These are phyloP conservation scores for Lutraria lutraria DNA, from an alignment of 2,888 invertebrate species.

Conservation along the genomic window DNA sequence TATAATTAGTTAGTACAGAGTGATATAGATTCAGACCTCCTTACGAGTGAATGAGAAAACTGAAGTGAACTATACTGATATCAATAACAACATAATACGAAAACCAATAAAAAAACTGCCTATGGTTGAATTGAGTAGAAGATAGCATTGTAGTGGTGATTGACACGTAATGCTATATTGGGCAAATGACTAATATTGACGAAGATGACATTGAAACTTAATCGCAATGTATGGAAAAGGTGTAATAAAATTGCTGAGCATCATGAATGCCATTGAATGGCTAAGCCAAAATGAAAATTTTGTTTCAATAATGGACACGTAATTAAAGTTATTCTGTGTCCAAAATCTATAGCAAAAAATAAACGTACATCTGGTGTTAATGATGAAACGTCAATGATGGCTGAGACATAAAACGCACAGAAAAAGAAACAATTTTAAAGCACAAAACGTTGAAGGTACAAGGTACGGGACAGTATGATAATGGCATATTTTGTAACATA, in stretches of 20 bases:
- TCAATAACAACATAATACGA: not conserved
- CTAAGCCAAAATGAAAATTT: too few species aligned
- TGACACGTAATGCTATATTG: slow-evolving; percentile 42
- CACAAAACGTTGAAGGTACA: too few species aligned
- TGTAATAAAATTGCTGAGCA: slow-evolving; percentile 34
- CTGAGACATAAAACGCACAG: too few species aligned
- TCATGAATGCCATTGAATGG: slow-evolving; percentile 49
- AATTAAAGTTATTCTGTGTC: too few species aligned
- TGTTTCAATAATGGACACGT: slow-evolving; percentile 20
- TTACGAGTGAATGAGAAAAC: not conserved
- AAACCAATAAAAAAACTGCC: not conserved
- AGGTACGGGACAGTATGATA: too few species aligned
- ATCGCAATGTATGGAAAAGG: slow-evolving; percentile 45
- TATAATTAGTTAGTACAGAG: not conserved
- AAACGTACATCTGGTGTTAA: too few species aligned
- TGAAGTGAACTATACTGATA: not conserved
- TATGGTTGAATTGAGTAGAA: not conserved
- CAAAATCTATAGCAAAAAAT: too few species aligned
- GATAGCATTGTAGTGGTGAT: slow-evolving; percentile 33
- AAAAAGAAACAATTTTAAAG: too few species aligned
- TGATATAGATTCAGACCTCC: too few species aligned
- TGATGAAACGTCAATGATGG: too few species aligned
- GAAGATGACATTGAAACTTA: too few species aligned
- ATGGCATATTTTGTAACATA: too few species aligned
- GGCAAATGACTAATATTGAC: slow-evolving; percentile 42